These are phyloP conservation scores for Adrianichthys oophorus DNA, from an alignment of 2,797 vertebrate species.

Conservation along the genomic window DNA sequence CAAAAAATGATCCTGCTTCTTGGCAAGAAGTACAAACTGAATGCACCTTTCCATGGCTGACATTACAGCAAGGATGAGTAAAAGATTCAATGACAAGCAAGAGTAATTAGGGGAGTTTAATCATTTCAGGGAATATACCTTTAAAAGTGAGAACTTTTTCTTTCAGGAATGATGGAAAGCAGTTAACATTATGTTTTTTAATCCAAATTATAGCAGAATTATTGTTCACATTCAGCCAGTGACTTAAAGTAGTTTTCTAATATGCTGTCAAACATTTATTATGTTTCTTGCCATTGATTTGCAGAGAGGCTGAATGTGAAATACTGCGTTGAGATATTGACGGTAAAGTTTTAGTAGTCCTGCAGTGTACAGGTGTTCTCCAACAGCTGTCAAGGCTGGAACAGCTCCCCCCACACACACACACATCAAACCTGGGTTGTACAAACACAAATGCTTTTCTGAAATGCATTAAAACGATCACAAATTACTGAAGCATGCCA, in stretches of 20 bases:
- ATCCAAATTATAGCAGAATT: constrained; percentile 17
- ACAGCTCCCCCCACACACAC: constrained; percentile 2
- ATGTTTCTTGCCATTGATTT: constrained; percentile 24
- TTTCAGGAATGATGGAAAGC: background rate
- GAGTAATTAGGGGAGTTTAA: constrained; percentile 10
- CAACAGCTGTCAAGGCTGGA: constrained; percentile 32
- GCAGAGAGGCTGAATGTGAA: constrained; percentile 33
- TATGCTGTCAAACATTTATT: constrained; percentile 31
- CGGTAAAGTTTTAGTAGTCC: constrained; percentile 33
- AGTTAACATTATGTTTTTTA: constrained; percentile 14
- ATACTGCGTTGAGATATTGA: constrained; percentile 29
- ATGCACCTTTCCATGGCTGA: constrained; percentile 9
- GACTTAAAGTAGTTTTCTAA: background rate
- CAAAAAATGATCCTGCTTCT: constrained; percentile 25
- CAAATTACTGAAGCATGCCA: constrained; percentile 22
- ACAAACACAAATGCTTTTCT: constrained; percentile 20
- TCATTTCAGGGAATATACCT: constrained; percentile 18
- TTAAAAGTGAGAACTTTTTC: background rate
- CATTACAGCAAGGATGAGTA: constrained; percentile 24
- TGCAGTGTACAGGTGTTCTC: constrained; percentile 11
- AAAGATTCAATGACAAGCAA: constrained; percentile 8
- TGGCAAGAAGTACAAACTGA: constrained; percentile 16
- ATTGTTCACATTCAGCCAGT: constrained; percentile 9
- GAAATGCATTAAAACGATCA: constrained; percentile 52
- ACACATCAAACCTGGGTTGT: constrained; percentile 21